phyloP scores from a whole-genome alignment of 2,888 invertebrate species.

The Hemithea aestivaria region DNA sequence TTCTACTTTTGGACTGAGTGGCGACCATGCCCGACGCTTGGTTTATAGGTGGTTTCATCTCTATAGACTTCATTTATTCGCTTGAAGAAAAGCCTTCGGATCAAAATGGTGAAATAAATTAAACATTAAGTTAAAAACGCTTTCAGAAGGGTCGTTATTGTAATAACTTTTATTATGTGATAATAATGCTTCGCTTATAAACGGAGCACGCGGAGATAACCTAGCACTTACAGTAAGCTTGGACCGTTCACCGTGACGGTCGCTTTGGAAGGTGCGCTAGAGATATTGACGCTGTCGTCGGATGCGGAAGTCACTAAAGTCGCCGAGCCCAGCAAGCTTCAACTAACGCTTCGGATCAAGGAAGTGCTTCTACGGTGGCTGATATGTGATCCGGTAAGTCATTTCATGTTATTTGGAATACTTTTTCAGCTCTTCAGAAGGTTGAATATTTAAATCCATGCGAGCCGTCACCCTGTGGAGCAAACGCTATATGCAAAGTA shows the following conservation, averaged over 20 bases:
- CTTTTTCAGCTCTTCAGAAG: conserved; percentile 69
- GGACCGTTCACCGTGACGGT: conserved; percentile 65
- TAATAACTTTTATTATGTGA: conserved; percentile 68
- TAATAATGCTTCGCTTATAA: conserved; percentile 76
- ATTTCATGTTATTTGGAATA: conserved; percentile 51
- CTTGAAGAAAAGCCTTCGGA: conserved; percentile 62
- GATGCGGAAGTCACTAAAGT: conserved; percentile 71
- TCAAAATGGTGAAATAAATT: conserved; percentile 45
- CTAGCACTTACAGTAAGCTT: conserved; percentile 79
- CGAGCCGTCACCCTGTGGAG: conserved; percentile 82
- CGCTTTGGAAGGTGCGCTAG: conserved; percentile 72
- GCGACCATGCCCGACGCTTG: conserved; percentile 69
- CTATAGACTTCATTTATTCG: conserved; percentile 53
- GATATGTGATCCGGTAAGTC: conserved; percentile 59
- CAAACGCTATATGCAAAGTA: conserved; percentile 86
- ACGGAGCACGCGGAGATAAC: conserved; percentile 78
- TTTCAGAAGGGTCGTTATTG: conserved; percentile 71
- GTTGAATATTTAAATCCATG: conserved; percentile 78
- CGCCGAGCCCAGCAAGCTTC: conserved; percentile 74
- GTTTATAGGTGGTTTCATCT: conserved; percentile 46
- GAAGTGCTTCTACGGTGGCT: conserved; percentile 73
- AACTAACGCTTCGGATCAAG: conserved; percentile 77
- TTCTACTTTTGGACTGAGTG: conserved; percentile 51
- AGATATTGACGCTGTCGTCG: conserved; percentile 62
- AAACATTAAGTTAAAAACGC: conserved; percentile 57